phyloP scores from a whole-genome alignment of 35 echinoderm and acorn worm species.

The Nesometra sesokonis region DNA sequence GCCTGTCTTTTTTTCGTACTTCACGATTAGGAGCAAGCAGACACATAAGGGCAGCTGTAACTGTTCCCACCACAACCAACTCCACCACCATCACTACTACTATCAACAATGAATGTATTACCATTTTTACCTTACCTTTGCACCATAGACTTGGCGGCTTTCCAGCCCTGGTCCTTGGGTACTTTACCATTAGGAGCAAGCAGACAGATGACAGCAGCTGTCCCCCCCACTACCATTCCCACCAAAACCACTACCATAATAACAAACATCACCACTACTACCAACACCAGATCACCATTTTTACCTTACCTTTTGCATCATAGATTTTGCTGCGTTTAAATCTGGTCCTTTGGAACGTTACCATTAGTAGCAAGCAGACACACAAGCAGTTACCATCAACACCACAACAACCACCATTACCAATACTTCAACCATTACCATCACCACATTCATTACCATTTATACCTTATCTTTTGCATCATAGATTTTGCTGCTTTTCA shows the following conservation, averaged over 20 bases:
- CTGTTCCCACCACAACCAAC: constrained; percentile 19
- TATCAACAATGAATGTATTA: too few species aligned
- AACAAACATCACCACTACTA: too few species aligned
- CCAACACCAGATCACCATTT: too few species aligned
- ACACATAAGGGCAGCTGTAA: constrained; percentile 64
- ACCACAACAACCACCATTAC: constrained; percentile 27
- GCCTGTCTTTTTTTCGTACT: constrained; percentile 76
- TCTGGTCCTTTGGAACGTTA: constrained; percentile 84
- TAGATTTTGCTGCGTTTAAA: constrained; percentile 75
- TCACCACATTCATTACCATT: too few species aligned
- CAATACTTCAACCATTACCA: too few species aligned
- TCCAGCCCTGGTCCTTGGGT: constrained; percentile 89
- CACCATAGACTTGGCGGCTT: constrained; percentile 81
- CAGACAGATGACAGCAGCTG: constrained; percentile 50
- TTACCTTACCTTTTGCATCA: constrained; percentile 89
- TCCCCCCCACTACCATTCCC: constrained; percentile 57
- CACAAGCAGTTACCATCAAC: constrained; percentile 68
- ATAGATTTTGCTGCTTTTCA: constrained; percentile 84
- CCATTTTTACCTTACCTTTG: constrained; percentile 66
- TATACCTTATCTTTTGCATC: constrained; percentile 86
- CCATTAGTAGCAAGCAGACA: constrained; percentile 63
- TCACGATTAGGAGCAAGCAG: constrained; percentile 75
- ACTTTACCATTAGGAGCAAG: constrained; percentile 81
- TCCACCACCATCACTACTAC: too few species aligned
- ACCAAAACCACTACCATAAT: constrained; percentile 23